These are phyloP conservation scores for Macrotus californicus DNA, from an alignment of 2,113 vertebrate genomes.

Conservation along the genomic window DNA sequence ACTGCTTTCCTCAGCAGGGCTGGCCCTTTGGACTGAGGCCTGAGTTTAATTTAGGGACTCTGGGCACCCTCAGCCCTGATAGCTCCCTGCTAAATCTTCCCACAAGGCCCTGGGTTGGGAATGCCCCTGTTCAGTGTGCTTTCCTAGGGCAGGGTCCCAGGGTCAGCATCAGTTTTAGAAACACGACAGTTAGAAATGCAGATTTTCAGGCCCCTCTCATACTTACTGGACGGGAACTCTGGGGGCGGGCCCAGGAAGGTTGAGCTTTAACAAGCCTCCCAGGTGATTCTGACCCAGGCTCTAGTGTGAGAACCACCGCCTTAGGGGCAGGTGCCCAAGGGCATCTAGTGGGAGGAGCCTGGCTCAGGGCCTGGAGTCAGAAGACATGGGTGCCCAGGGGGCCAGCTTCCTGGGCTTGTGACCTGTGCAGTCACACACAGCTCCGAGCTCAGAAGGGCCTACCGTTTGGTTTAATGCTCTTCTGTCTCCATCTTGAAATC, in stretches of 20 bases:
- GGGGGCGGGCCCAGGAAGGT: neutral
- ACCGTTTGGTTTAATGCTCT: no score
- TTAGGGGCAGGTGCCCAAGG: neutral
- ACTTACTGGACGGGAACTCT: neutral
- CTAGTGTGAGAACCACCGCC: neutral
- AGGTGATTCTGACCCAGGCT: neutral
- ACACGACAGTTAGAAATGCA: neutral
- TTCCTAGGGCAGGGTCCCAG: neutral
- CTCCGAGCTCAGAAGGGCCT: neutral
- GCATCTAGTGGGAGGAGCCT: neutral
- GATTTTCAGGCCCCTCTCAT: neutral
- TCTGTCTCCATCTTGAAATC: neutral
- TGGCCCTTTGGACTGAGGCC: neutral
- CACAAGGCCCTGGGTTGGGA: neutral
- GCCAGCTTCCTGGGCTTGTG: neutral
- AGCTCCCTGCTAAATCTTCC: neutral
- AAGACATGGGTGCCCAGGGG: rapidly evolving
- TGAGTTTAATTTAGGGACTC: neutral
- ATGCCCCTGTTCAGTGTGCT: neutral
- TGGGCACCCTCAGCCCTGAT: neutral
- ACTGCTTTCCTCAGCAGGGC: neutral
- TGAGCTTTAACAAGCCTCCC: neutral
- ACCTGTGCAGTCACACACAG: neutral
- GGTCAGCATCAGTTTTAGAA: neutral
- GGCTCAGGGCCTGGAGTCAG: neutral